phyloP scores from a whole-genome alignment of 2,113 vertebrate genomes.

The Pelodiscus sinensis region DNA sequence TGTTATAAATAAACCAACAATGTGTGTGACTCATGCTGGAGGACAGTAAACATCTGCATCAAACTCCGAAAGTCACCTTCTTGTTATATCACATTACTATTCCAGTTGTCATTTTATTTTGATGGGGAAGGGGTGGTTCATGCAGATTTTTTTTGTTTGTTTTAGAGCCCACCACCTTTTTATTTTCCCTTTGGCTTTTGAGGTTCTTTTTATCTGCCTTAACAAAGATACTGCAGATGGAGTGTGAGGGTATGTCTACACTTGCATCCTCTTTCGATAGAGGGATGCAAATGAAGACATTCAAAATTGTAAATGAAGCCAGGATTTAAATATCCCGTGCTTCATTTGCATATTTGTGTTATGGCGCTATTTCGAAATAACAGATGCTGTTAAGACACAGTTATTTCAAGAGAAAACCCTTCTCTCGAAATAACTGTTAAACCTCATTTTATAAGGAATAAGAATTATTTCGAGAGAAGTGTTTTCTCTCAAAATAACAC shows the following conservation, averaged over 20 bases:
- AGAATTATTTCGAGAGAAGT: too few relatives aligned
- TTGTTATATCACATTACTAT: constrained; percentile 34
- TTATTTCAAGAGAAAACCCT: too few relatives aligned
- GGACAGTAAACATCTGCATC: background rate
- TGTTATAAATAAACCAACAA: constrained; percentile 52
- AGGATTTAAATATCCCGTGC: too few relatives aligned
- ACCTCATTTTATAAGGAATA: too few relatives aligned
- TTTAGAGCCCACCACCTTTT: background rate
- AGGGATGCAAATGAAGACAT: too few relatives aligned
- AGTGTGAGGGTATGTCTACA: background rate
- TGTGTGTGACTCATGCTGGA: constrained; percentile 5
- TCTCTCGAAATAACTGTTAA: too few relatives aligned
- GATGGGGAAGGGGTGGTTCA: background rate
- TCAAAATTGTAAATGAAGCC: too few relatives aligned
- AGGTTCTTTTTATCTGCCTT: background rate
- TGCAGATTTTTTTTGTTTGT: background rate
- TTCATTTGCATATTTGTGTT: too few relatives aligned
- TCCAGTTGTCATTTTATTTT: constrained; percentile 41
- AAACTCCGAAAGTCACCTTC: constrained; percentile 14
- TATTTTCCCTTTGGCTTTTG: background rate
- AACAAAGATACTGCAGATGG: background rate
- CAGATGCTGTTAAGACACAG: too few relatives aligned
- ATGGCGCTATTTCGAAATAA: too few relatives aligned
- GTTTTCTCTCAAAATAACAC: too few relatives aligned
- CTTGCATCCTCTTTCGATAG: too few relatives aligned